phyloP scores from a whole-genome alignment of 1,140 invertebrate species.

The Aphelenchoides fujianensis region DNA sequence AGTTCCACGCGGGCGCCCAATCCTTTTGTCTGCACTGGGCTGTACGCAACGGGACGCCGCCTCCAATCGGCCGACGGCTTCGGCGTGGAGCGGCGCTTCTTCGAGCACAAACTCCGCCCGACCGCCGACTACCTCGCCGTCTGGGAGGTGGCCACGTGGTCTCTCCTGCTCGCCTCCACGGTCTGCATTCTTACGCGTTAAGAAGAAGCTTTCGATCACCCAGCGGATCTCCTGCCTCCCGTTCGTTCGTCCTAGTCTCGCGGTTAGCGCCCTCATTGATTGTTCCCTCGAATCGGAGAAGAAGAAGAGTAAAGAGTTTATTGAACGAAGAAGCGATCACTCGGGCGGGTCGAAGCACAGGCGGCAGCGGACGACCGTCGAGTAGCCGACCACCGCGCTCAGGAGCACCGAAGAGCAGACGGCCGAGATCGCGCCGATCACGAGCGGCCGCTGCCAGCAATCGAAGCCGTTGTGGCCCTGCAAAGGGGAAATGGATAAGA shows the following conservation, averaged over 20 bases:
- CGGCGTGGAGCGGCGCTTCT: not conserved
- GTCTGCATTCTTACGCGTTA: not conserved
- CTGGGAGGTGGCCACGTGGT: not conserved
- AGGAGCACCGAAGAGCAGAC: not conserved
- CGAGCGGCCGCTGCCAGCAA: conserved; percentile 1
- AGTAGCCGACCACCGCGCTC: not conserved
- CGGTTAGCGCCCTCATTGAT: no score
- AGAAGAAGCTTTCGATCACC: not conserved
- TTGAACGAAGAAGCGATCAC: no score
- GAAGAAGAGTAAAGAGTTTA: no score
- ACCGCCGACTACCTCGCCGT: conserved; percentile 4
- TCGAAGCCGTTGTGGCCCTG: conserved; percentile 13
- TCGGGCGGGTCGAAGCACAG: not conserved
- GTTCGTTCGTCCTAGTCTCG: no score
- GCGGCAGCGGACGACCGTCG: not conserved
- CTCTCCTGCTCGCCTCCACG: not conserved
- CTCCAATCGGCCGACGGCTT: not conserved
- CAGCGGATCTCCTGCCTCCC: no score
- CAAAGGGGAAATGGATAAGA: not conserved
- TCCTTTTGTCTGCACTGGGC: conserved; percentile 48
- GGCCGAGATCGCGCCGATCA: not conserved
- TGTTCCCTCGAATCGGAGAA: no score
- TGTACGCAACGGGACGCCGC: conserved; percentile 26
- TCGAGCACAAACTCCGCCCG: conserved; percentile 12
- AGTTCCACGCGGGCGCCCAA: conserved; percentile 27